Evolutionary conservation across 2,797 vertebrate genomes (phyloP), one percentile per base, ranked within the genome.

Genomic region (Vultur gryphus): DNA sequence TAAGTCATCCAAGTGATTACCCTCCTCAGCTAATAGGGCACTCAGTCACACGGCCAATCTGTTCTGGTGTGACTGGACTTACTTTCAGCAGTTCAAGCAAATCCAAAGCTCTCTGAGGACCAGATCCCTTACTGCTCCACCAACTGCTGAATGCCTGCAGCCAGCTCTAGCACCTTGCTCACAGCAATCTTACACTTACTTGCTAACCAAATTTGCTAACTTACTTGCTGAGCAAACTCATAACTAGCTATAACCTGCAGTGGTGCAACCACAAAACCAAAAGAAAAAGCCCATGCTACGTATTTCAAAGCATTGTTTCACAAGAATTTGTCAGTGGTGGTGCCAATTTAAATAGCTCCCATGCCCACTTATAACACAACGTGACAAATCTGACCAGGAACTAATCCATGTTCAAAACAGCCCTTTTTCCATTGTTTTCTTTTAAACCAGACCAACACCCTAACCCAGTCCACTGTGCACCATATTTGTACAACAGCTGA

Each of bases 341-440:
- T 84, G 90, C 90, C 94, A 95, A 84, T 66, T 93, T 78, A 88
- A 91, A 95, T 44, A 90, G 77, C 46, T 95, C 49, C 51, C 43
- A 65, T 72, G 70, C 80, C 61, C 43, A 18, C 49, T 39, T 64
- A 46, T 5, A 71, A 51, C 18, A 17, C 31, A 51, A 89, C 0
- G 0, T 31, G 88, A 75, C 19, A 37, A 71, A 81, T 72, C 26
- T 51, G 33, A 90, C 31, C 43, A 75, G 83, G 69, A 95, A 76
- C 54, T 31, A 54, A 83, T 6, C 18, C 44, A 48, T 25, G 16
- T 31, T 94, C 64, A 84, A 54, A 95, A 87, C n/a, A 87, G 39
- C 35, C 35, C 52, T 73, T 94, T 80, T 84, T 19, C 55, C 5
- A 3, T 64, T 80, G 75, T 92, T 87, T 89, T 73, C 55, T 77